phyloP scores from a whole-genome alignment of 2,888 invertebrate species.

The Lymantria dispar region DNA sequence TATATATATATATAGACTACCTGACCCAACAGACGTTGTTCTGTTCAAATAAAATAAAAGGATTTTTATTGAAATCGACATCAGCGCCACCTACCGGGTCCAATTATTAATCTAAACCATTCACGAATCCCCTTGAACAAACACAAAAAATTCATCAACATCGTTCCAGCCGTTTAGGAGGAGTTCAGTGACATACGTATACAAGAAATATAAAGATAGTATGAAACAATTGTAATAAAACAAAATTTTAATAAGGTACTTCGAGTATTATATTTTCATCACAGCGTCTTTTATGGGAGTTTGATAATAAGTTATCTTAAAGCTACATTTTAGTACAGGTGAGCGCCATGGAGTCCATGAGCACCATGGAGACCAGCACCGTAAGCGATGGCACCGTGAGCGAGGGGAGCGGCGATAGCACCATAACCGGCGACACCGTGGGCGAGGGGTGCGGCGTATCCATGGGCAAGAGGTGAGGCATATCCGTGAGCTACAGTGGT shows the following conservation, averaged over 20 bases:
- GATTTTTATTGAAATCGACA: too few relatives aligned
- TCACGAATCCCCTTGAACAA: too few relatives aligned
- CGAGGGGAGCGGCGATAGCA: slow-evolving; percentile 25
- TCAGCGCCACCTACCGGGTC: too few relatives aligned
- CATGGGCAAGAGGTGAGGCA: slow-evolving; percentile 34
- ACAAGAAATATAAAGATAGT: too few relatives aligned
- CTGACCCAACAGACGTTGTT: too few relatives aligned
- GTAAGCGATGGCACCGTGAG: slow-evolving; percentile 20
- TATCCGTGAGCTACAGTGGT: slow-evolving; percentile 27
- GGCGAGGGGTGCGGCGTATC: slow-evolving; percentile 32
- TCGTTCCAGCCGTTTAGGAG: too few relatives aligned
- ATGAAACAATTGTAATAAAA: not conserved
- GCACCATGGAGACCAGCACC: slow-evolving; percentile 32
- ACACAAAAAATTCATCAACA: too few relatives aligned
- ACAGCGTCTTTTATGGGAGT: slow-evolving; percentile 45
- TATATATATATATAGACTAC: too few relatives aligned
- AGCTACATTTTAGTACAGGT: slow-evolving; percentile 38
- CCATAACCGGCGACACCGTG: slow-evolving; percentile 25
- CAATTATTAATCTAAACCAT: too few relatives aligned
- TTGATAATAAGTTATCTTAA: slow-evolving; percentile 33
- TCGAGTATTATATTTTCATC: slow-evolving; percentile 29
- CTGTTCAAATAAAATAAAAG: too few relatives aligned
- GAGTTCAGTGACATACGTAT: too few relatives aligned
- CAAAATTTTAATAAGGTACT: slow-evolving; percentile 5
- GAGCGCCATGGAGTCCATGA: slow-evolving; percentile 29